A percentile compares a stretch with the other conserved stretches of the same genome.
phyloP scores from a whole-genome alignment of 1,140 invertebrate species.

The Drosophila pandora region DNA sequence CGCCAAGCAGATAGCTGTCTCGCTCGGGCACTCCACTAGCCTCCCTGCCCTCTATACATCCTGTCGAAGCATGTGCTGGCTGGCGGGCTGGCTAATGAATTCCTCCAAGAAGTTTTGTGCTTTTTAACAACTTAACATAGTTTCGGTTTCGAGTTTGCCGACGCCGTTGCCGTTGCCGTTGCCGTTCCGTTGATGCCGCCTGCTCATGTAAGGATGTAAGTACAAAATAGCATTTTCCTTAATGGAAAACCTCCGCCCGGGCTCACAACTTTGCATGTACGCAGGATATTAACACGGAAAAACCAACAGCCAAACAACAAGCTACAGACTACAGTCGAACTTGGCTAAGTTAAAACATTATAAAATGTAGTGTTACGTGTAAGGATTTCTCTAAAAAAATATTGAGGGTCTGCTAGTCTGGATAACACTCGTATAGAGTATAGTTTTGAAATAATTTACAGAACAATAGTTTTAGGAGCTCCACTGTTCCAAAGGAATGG shows the following conservation, averaged over 20 bases:
- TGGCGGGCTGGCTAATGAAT: constrained; percentile 67
- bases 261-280: constrained; percentile 75
- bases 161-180: background rate
- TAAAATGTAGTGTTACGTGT: background rate
- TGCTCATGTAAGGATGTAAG: constrained; percentile 58
- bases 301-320: constrained; percentile 57
- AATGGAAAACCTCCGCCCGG: constrained; percentile 53
- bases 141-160: constrained; percentile 54
- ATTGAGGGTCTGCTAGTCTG: too few species aligned
- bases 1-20: constrained; percentile 5
- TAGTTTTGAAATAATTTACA: background rate
- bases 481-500: constrained; percentile 27
- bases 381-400: too few species aligned
- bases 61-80: constrained; percentile 58
- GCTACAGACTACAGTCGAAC: constrained; percentile 15
- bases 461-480: background rate
- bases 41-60: background rate
- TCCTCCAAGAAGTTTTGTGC: constrained; percentile 61
- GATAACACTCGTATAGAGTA: too few species aligned
- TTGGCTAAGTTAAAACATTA: background rate
- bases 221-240: constrained; percentile 79
- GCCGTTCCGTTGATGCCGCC: constrained; percentile 10
- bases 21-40: constrained; percentile 6
- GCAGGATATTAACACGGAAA: constrained; percentile 77
- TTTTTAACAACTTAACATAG: constrained; percentile 79